These are phyloP conservation scores for Laterallus jamaicensis DNA, from an alignment of 2,113 vertebrate genomes.

Conservation along the genomic window DNA sequence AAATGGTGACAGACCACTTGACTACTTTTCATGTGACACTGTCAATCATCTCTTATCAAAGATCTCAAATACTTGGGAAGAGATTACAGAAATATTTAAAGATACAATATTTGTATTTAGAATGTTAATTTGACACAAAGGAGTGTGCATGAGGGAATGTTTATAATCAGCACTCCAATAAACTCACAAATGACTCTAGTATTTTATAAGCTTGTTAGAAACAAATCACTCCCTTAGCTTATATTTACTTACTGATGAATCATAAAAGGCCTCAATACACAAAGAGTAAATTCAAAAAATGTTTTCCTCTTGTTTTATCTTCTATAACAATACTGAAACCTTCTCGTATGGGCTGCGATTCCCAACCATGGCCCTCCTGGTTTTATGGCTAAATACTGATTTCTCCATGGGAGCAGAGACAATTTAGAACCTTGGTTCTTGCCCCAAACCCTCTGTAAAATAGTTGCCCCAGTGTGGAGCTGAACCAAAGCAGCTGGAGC, in stretches of 20 bases:
- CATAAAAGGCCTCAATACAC: slow-evolving; percentile 81
- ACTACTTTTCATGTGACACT: background rate
- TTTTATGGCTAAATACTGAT: background rate
- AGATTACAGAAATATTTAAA: slow-evolving; percentile 73
- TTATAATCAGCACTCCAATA: slow-evolving; percentile 92
- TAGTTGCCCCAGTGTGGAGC: slow-evolving; percentile 25
- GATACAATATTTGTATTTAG: slow-evolving; percentile 89
- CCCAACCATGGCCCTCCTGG: background rate
- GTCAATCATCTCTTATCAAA: background rate
- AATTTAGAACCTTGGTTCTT: background rate
- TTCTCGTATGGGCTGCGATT: background rate
- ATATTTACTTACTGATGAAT: slow-evolving; percentile 88
- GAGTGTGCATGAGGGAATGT: slow-evolving; percentile 91
- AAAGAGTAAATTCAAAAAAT: slow-evolving; percentile 75
- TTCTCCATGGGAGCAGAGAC: background rate
- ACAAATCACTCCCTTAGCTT: slow-evolving; percentile 86
- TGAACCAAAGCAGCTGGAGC: background rate
- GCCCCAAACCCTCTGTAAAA: background rate
- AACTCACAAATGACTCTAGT: slow-evolving; percentile 87
- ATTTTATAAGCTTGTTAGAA: slow-evolving; percentile 90
- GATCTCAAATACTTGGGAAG: slow-evolving; percentile 48
- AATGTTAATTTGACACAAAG: slow-evolving; percentile 95
- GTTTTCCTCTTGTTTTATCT: slow-evolving; percentile 64
- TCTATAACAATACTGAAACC: slow-evolving; percentile 31
- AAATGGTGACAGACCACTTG: background rate